Conservation (phyloP, 2,113 vertebrate species). For the Cyrtonyx montezumae region DNA sequence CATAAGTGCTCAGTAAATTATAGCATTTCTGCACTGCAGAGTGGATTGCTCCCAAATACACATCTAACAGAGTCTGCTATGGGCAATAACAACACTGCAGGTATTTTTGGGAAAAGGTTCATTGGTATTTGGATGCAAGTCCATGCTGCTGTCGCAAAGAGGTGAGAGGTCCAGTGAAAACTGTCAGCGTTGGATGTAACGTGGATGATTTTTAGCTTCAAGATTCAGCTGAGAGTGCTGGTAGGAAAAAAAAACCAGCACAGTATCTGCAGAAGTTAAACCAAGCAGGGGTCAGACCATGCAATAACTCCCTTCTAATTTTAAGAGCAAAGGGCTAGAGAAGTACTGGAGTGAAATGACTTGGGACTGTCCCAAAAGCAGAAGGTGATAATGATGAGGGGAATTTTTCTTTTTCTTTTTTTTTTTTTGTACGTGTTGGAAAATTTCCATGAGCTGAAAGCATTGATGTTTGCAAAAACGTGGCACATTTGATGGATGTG, state of each 20-base stretch:
- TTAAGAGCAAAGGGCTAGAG: neutral
- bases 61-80: neutral
- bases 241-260: neutral
- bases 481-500: rapidly evolving
- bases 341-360: neutral
- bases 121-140: neutral
- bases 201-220: neutral
- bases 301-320: neutral
- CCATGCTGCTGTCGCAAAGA: neutral
- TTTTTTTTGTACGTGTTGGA: no score
- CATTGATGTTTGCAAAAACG: neutral
- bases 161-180: neutral
- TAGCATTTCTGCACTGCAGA: neutral
- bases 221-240: neutral
- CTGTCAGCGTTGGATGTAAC: rapidly evolving
- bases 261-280: neutral
- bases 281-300: neutral
- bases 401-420: neutral
- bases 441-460: neutral
- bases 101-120: neutral
- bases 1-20: rapidly evolving
- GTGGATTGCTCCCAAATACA: neutral
- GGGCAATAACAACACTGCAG: neutral
- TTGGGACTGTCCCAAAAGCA: no score
- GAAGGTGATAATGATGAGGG: neutral